Evolutionary conservation across 2,797 vertebrate species (phyloP), one percentile per base, ranked within the genome.

Genomic region (Takifugu rubripes): DNA sequence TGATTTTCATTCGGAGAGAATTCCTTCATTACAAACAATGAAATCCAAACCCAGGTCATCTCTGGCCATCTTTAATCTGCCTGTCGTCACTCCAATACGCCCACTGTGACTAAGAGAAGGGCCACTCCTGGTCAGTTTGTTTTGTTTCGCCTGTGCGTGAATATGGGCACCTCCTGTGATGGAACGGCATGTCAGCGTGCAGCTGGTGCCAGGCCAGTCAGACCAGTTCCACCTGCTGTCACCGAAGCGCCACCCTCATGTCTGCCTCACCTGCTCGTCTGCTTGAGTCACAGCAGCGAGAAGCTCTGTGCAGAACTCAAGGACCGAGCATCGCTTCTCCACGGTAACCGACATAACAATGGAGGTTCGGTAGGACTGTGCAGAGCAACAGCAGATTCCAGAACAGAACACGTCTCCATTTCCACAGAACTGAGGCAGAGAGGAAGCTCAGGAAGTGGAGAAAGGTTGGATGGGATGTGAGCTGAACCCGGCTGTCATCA

Each of bases 181-280:
- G 49, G 56, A 71, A 58, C 61, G 27, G 27, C 57, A 42, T 52
- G 75, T 81, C 65, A 59, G 68, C 64, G 71, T 63, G 56, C 56
- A 56, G 56, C 26, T 25, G 43, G 54, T 25, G 40, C 59, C 60
- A 56, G 70, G 64, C 84, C 81, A 71, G 86, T 87, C 67, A 52
- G 74, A 85, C 87, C 83, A 36, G 85, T 86, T 88, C 70, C 52
- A 24, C 51, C 59, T 21, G 70, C 59, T 21, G 70, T 81, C 64
- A 56, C 31, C 51, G 29, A 56, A 51, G 43, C 61, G 62, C 31
- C 52, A 3, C 70, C 72, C 66, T 78, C 70, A 72, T 75, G 31
- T 31, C 50, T 14, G 48, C 46, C 54, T 62, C 48, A 56, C 62
- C 54, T 59, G 68, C 45, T 70, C 51, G 51, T 59, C 56, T 65